Conservation (phyloP, 2,888 invertebrate species). For the Drosophila neotestacea region DNA sequence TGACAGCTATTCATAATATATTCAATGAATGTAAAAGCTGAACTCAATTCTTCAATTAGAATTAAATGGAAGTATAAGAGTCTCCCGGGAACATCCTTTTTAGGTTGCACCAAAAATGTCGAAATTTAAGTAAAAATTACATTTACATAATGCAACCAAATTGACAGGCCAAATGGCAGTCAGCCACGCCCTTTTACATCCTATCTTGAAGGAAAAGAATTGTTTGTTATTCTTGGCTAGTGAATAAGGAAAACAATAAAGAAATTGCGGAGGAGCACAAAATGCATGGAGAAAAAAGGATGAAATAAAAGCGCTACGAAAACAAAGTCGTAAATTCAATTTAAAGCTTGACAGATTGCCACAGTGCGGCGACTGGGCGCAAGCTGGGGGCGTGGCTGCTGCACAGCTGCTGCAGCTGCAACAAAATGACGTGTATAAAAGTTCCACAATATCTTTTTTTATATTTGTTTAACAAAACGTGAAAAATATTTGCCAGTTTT, state of each 20-base stretch:
- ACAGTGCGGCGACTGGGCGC: slow-evolving; percentile 60
- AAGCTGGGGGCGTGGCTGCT: slow-evolving; percentile 24
- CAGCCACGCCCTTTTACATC: slow-evolving; percentile 13
- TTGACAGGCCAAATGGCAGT: slow-evolving; percentile 65
- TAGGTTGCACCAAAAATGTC: slow-evolving; percentile 23
- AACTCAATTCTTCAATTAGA: slow-evolving; percentile 16
- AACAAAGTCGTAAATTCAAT: slow-evolving; percentile 83
- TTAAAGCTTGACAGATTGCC: slow-evolving; percentile 84
- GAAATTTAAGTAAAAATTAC: slow-evolving; percentile 65
- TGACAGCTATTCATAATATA: slow-evolving; percentile 13
- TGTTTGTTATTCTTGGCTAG: slow-evolving; percentile 63
- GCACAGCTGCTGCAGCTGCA: slow-evolving; percentile 41
- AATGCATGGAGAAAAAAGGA: slow-evolving; percentile 37
- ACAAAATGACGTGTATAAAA: slow-evolving; percentile 58
- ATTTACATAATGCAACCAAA: slow-evolving; percentile 77
- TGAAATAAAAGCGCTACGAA: slow-evolving; percentile 76
- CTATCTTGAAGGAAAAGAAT: background rate
- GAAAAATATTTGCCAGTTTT: slow-evolving; percentile 59
- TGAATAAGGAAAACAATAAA: slow-evolving; percentile 66
- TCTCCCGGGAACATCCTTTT: slow-evolving; percentile 9
- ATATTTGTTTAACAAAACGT: slow-evolving; percentile 26
- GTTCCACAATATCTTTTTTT: slow-evolving; percentile 24
- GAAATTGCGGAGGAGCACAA: slow-evolving; percentile 47
- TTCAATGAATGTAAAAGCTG: slow-evolving; percentile 6
- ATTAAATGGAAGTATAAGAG: background rate